Conservation (phyloP, 2,888 invertebrate species). For the Altica lythri region DNA sequence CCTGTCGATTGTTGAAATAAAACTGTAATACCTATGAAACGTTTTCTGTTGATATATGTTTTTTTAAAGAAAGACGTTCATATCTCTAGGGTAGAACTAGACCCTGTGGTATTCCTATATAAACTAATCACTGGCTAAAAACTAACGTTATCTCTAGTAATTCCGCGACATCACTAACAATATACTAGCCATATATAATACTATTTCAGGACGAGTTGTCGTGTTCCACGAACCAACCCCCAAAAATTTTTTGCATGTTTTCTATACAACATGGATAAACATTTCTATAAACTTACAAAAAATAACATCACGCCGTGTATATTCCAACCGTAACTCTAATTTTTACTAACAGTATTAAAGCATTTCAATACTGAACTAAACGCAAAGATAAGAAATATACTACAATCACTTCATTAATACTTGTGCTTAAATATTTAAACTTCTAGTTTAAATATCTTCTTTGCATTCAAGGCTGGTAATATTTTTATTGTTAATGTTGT, state of each 20-base stretch:
- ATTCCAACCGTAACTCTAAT: constrained; percentile 45
- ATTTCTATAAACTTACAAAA: constrained; percentile 56
- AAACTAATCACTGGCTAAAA: constrained; percentile 56
- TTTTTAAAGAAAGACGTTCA: constrained; percentile 43
- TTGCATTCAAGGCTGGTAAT: no score
- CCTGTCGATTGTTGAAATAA: constrained; percentile 32
- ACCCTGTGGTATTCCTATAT: constrained; percentile 59
- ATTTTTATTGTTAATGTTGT: no score
- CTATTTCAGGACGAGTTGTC: constrained; percentile 24
- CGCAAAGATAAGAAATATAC: constrained; percentile 22
- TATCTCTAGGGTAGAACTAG: constrained; percentile 57
- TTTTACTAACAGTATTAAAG: constrained; percentile 51
- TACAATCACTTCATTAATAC: constrained; percentile 3
- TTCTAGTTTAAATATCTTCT: no score
- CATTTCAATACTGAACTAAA: constrained; percentile 54
- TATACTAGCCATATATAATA: constrained; percentile 51
- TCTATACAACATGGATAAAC: constrained; percentile 48
- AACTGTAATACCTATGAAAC: constrained; percentile 26
- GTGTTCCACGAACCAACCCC: constrained; percentile 27
- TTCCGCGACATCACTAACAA: constrained; percentile 54
- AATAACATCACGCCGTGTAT: constrained; percentile 52
- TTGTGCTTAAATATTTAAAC: no score
- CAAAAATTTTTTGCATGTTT: constrained; percentile 32
- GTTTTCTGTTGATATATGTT: constrained; percentile 29
- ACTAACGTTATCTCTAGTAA: constrained; percentile 51